Evolutionary conservation across 2,797 vertebrate species (phyloP).

Genomic region (Poeciliopsis turneri): DNA sequence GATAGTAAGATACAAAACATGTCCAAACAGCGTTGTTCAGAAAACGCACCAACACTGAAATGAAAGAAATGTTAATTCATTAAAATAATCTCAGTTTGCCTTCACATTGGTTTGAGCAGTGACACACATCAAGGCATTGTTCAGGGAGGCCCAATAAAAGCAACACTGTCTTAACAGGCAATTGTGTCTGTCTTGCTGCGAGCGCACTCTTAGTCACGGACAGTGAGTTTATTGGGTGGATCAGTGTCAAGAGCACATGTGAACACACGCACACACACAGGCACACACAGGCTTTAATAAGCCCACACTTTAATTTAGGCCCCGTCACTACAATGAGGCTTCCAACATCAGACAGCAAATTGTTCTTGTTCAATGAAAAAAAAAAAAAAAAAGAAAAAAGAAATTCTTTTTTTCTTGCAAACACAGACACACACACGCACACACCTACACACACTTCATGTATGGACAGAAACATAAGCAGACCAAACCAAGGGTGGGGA

Average conservation of each 20-base stretch:
- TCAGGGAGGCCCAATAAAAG: conserved; percentile 79
- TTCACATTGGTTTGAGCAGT: conserved; percentile 61
- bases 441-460: conserved; percentile 67
- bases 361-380: conserved; percentile 80
- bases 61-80: conserved; percentile 67
- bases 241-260: conserved; percentile 77
- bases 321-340: conserved; percentile 82
- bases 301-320: conserved; percentile 82
- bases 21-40: conserved; percentile 39
- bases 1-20: conserved; percentile 28
- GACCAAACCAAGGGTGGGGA: conserved; percentile 74
- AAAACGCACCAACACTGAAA: conserved; percentile 32
- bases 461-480: conserved; percentile 71
- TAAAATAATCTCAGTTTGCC: conserved; percentile 75
- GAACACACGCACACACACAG: conserved; percentile 43
- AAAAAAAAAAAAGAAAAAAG: conserved; percentile 33
- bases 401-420: background rate
- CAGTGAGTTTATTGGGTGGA: conserved; percentile 82
- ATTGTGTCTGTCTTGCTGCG: conserved; percentile 81
- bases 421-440: conserved; percentile 16
- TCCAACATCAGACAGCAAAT: conserved; percentile 83
- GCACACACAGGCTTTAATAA: conserved; percentile 75
- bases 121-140: conserved; percentile 76
- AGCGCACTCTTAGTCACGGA: conserved; percentile 82
- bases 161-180: conserved; percentile 82